A percentile compares a stretch with the other conserved stretches of the same genome.
Evolutionary conservation across 1,140 invertebrate species (phyloP).

Genomic region (Rhagoletis pomonella): DNA sequence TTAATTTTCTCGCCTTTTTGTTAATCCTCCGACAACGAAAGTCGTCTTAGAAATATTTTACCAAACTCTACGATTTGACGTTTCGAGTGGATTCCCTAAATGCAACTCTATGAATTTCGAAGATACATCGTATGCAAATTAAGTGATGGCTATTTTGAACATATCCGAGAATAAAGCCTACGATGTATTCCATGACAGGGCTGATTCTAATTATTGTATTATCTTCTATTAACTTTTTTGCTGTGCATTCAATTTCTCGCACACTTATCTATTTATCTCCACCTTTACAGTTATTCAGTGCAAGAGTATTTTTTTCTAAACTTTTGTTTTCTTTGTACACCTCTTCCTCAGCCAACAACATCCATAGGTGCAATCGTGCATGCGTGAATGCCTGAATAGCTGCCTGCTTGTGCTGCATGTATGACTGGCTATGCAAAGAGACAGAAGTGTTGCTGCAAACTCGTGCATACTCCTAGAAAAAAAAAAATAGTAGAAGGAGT

Average conservation of each 20-base stretch:
- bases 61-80: too few relatives aligned
- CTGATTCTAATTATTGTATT: too few relatives aligned
- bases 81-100: too few relatives aligned
- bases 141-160: too few relatives aligned
- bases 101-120: too few relatives aligned
- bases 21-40: too few relatives aligned
- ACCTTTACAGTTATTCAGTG: not conserved
- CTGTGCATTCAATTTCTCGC: conserved; percentile 9
- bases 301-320: conserved; percentile 11
- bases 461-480: too few relatives aligned
- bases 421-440: not conserved
- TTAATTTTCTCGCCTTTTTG: too few relatives aligned
- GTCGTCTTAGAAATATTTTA: too few relatives aligned
- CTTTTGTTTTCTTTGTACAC: conserved; percentile 17
- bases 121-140: too few relatives aligned
- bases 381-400: conserved; percentile 28
- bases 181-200: too few relatives aligned
- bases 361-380: not conserved
- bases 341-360: not conserved
- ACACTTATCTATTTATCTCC: not conserved
- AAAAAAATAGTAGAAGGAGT: not conserved
- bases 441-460: not conserved
- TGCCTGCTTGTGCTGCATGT: not conserved
- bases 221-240: not conserved
- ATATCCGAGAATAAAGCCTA: too few relatives aligned